Evolutionary conservation across 2,113 vertebrate genomes (phyloP), one percentile per base, ranked within the genome.

Genomic region (Atrichornis clamosus): DNA sequence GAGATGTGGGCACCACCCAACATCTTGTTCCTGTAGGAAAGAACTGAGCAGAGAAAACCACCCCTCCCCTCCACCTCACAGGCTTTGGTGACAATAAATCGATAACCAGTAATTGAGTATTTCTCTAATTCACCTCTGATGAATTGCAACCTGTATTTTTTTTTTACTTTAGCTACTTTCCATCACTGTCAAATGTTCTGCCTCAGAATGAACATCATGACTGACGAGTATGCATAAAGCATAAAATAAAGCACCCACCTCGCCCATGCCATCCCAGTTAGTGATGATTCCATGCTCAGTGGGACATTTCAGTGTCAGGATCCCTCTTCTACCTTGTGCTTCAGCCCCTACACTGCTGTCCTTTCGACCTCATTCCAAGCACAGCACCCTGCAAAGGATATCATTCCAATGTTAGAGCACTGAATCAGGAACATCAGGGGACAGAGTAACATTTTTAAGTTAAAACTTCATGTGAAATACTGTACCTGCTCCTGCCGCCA

Each of bases 301-400:
- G 50, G 95, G 88, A 37, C 93, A 86, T 26, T 95, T 88, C 69
- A 95, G 87, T 0, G n/a, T 69, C 77, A 94, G 68, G 75, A 96
- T 93, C 13, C 77, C 93, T 58, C 83, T 87, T 74, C 78, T 76
- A 50, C 70, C 95, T 19, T 84, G 83, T 6, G 88, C 80, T 95
- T 95, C 91, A 60, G 63, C 87, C 32, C 91, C 87, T 53, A 74
- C 52, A 4, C 32, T 92, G 28, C 84, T 96, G 79, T 72, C 88
- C 58, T 97, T 97, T 59, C 89, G 74, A 60, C 74, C 87, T n/a
- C 89, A 93, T 83, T 98, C 98, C 98, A 97, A 99, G 98, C 98
- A 98, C 98, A 97, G 99, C 98, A 97, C 98, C 98, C 98, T 99
- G 89, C 84, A 96, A 73, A 93, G 73, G 44, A 14, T 3, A 47